Base-by-base conservation (phyloP, 2,888 invertebrate species). In the Cordilura impudica region DNA sequence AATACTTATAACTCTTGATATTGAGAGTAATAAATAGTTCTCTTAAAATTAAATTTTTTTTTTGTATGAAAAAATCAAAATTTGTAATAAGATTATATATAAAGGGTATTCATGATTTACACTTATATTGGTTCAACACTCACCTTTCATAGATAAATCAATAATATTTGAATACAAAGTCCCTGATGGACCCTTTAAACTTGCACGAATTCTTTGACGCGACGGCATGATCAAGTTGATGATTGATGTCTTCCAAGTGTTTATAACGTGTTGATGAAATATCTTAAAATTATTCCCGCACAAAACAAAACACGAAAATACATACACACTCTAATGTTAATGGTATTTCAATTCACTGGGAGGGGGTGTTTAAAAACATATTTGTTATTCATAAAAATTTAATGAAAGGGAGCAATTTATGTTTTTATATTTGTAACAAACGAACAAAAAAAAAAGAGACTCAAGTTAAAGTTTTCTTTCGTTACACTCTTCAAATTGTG, bases 131-230 rank as follows among this genome's bases (percentile, higher is more conserved):
- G n/a, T n/a, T n/a, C n/a, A 14, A 18, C 45, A 84, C 88, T 84
- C 81, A 87, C 87, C 87, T 87, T 83, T 86, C 65, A 86, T 84
- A 80, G 87, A 87, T 82, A 87, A 87, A 84, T 87, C 88, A 85
- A 87, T 87, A 75, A 87, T 87, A 66, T 82, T 85, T 74, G 83
- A 45, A 47, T 77, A 74, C 18, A 67, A 31, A 26, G 39, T 14
- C n/a, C 43, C 39, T 8, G 63, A 51, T 2, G 45, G 35, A 18
- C 26, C 26, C n/a, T 56, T 65, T 16, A 53, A 56, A 23, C 18
- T 49, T 18, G 8, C 54, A 19, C 43, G 69, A 12, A n/a, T 66
- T 0, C 29, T 54, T 0, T 39, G 53, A 35, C 61, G 58, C 6
- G 69, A 61, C 4, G 65, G 76, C 76, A 73, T 75, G 29, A 54